These are phyloP conservation scores for Hoplias malabaricus DNA, from an alignment of 2,113 vertebrate species.

Conservation along the genomic window DNA sequence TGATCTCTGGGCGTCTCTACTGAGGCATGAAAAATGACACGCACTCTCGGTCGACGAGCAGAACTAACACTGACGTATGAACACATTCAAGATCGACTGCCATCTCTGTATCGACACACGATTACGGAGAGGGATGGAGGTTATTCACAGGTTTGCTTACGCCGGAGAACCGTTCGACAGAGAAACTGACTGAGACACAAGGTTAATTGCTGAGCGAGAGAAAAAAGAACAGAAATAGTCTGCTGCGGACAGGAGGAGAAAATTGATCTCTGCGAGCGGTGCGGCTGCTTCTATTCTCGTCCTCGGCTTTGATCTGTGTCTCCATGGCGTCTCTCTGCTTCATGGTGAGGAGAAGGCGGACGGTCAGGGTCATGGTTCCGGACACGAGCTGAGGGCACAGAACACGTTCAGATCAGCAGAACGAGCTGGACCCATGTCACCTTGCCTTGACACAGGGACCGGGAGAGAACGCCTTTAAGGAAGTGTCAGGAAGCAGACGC, in stretches of 20 bases:
- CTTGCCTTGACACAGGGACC: background rate
- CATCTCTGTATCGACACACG: constrained; percentile 8
- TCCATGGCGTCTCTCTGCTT: background rate
- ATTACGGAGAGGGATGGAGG: background rate
- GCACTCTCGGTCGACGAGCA: constrained; percentile 16
- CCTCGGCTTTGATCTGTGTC: background rate
- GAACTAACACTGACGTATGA: constrained; percentile 23
- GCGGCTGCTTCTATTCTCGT: background rate
- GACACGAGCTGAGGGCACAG: background rate
- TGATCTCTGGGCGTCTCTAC: constrained; percentile 11
- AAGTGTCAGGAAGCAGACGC: background rate
- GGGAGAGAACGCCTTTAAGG: background rate
- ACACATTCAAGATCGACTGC: constrained; percentile 1
- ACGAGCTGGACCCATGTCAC: constrained; percentile 18
- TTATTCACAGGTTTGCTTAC: constrained; percentile 37
- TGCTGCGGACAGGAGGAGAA: background rate
- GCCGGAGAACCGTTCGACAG: constrained; percentile 37
- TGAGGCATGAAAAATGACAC: constrained; percentile 40
- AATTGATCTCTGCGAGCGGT: constrained; percentile 15
- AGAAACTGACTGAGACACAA: constrained; percentile 34
- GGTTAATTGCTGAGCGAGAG: constrained; percentile 34
- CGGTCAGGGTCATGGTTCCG: background rate
- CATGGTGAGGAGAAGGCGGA: background rate
- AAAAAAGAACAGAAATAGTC: constrained; percentile 29
- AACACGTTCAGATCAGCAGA: background rate